Percentiles rank a stretch among this genome's conserved stretches.
Conservation (phyloP, 2,797 vertebrate species). For the Psittacula echo region DNA sequence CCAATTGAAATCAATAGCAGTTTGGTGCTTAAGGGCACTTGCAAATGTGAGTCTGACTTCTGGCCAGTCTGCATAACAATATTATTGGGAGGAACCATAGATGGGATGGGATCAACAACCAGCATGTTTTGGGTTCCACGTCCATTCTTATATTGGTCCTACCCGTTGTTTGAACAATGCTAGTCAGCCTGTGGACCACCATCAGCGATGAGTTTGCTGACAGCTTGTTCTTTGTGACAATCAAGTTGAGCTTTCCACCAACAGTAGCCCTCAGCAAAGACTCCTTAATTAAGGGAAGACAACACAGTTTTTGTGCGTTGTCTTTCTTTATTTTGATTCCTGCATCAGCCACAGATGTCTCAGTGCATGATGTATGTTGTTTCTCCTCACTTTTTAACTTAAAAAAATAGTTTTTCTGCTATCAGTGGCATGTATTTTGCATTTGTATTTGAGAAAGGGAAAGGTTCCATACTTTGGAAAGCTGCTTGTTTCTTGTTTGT, state of each 20-base stretch:
- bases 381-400: not conserved
- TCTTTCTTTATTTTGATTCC: not conserved
- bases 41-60: not conserved
- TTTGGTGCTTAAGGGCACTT: not conserved
- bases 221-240: conserved; percentile 16
- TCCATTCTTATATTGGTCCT: not conserved
- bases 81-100: not conserved
- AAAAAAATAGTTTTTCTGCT: not conserved
- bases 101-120: not conserved
- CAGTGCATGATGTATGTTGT: not conserved
- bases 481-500: not conserved
- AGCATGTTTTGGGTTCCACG: not conserved
- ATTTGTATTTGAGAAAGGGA: not conserved
- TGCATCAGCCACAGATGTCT: not conserved
- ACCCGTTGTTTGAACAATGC: conserved; percentile 11
- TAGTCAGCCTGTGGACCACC: not conserved
- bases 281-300: not conserved
- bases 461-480: not conserved
- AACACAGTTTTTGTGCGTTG: not conserved
- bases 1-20: not conserved
- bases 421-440: not conserved
- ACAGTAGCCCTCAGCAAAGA: conserved; percentile 14
- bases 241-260: not conserved
- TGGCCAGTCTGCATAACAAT: conserved; percentile 7
- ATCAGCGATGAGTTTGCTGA: not conserved